phyloP scores from a whole-genome alignment of 2,797 vertebrate genomes.

The Phoebastria nigripes region DNA sequence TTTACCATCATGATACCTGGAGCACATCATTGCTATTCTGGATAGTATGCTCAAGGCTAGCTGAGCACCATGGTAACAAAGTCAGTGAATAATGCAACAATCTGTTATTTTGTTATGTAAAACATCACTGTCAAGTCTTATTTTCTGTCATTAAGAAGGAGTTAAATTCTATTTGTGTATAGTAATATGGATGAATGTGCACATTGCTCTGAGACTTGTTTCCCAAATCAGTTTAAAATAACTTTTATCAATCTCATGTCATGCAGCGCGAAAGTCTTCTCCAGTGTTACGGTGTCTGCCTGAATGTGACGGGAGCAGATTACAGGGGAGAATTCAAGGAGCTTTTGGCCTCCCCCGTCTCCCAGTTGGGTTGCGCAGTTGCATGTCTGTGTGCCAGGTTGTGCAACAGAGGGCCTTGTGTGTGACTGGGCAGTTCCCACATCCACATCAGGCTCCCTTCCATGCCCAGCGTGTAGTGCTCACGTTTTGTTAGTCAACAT shows the following conservation, averaged over 20 bases:
- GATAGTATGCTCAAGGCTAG: neutral
- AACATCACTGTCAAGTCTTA: neutral
- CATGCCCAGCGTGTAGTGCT: neutral
- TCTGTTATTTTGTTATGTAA: conserved; percentile 39
- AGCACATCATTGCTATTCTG: neutral
- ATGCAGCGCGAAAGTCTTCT: neutral
- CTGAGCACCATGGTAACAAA: conserved; percentile 38
- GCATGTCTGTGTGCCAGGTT: neutral
- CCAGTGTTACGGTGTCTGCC: neutral
- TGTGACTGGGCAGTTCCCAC: neutral
- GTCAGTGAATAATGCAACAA: neutral
- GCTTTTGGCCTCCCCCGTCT: neutral
- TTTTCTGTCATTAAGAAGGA: conserved; percentile 1
- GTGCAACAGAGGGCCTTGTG: neutral
- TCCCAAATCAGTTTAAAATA: neutral
- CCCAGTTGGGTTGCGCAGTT: neutral
- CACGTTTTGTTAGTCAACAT: neutral
- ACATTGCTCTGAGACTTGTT: neutral
- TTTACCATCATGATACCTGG: neutral
- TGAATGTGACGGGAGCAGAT: neutral
- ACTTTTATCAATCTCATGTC: neutral
- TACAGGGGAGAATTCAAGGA: neutral
- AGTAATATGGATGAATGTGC: neutral
- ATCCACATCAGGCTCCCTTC: neutral
- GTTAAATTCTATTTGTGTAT: neutral